Percentiles rank a stretch among this genome's conserved stretches.
phyloP scores from a whole-genome alignment of 2,888 invertebrate species.

The Tachina lurida region DNA sequence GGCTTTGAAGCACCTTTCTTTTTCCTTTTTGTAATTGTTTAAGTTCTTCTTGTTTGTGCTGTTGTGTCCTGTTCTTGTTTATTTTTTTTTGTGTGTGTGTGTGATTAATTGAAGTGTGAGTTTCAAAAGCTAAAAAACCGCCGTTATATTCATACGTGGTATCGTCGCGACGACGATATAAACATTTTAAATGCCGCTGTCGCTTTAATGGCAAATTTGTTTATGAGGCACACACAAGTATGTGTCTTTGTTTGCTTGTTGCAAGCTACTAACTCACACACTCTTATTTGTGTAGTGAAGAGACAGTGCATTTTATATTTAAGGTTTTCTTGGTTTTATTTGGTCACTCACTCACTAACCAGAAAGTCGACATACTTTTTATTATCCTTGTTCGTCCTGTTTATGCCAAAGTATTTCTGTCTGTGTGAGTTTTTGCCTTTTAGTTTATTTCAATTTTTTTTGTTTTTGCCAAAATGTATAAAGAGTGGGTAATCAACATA shows the following conservation, averaged over 20 bases:
- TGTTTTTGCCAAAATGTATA: conserved; percentile 33
- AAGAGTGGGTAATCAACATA: conserved; percentile 68
- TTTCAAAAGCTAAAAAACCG: conserved; percentile 63
- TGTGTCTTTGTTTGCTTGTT: background rate
- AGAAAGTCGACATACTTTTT: conserved; percentile 60
- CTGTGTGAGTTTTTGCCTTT: background rate
- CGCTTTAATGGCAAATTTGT: conserved; percentile 42
- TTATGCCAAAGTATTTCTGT: conserved; percentile 13
- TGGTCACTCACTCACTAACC: conserved; percentile 47
- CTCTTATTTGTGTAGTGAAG: conserved; percentile 6
- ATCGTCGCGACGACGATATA: conserved; percentile 35
- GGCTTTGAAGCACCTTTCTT: conserved; percentile 47
- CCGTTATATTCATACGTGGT: conserved; percentile 45
- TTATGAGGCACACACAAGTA: background rate
- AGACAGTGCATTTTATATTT: conserved; percentile 46
- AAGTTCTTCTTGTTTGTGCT: conserved; percentile 8
- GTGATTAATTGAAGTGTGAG: conserved; percentile 74
- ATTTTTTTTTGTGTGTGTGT: conserved; percentile 24
- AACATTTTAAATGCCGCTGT: conserved; percentile 53
- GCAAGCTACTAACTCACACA: conserved; percentile 9
- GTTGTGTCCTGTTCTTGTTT: conserved; percentile 35
- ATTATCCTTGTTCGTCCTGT: conserved; percentile 62
- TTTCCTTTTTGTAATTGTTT: conserved; percentile 10
- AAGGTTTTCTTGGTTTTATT: conserved; percentile 50
- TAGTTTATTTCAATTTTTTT: conserved; percentile 13